Percentiles rank a stretch among this genome's conserved stretches.
Evolutionary conservation across 2,797 vertebrate genomes (phyloP).

Genomic region (Poeciliopsis turneri): DNA sequence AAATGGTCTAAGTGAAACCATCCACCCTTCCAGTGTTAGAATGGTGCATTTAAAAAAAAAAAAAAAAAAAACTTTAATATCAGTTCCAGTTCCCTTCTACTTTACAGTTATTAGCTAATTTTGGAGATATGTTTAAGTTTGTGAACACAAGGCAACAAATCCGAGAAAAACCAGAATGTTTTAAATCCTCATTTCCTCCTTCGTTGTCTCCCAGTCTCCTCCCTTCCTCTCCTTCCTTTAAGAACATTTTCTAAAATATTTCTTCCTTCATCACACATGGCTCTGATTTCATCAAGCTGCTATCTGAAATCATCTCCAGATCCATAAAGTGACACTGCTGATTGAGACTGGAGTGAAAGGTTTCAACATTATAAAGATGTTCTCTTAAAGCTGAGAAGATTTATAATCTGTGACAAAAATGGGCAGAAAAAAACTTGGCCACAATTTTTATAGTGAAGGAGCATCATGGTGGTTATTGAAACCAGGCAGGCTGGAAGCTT

Average conservation of each 20-base stretch:
- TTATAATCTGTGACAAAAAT: slow-evolving; percentile 62
- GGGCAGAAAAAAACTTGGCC: slow-evolving; percentile 30
- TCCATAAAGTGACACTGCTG: slow-evolving; percentile 26
- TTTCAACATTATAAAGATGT: slow-evolving; percentile 51
- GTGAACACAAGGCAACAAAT: not conserved
- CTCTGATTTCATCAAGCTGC: slow-evolving; percentile 25
- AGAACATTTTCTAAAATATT: slow-evolving; percentile 6
- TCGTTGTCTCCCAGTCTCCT: not conserved
- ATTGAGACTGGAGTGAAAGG: slow-evolving; percentile 15
- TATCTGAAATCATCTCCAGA: slow-evolving; percentile 26
- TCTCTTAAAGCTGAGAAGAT: slow-evolving; percentile 44
- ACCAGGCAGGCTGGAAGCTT: slow-evolving; percentile 52
- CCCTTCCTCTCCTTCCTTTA: not conserved
- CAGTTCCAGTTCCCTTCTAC: not conserved
- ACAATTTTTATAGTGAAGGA: slow-evolving; percentile 36
- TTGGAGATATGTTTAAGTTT: not conserved
- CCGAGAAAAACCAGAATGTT: slow-evolving; percentile 26
- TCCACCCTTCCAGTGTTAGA: not conserved
- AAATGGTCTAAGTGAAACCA: not conserved
- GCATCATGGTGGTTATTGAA: slow-evolving; percentile 50
- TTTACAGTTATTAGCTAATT: not conserved
- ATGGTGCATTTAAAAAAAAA: not conserved
- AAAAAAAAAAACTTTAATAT: not conserved
- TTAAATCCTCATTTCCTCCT: not conserved
- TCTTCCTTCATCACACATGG: slow-evolving; percentile 13